These are phyloP conservation scores for Cyclophora punctaria DNA, from an alignment of 2,888 invertebrate species.

Conservation along the genomic window DNA sequence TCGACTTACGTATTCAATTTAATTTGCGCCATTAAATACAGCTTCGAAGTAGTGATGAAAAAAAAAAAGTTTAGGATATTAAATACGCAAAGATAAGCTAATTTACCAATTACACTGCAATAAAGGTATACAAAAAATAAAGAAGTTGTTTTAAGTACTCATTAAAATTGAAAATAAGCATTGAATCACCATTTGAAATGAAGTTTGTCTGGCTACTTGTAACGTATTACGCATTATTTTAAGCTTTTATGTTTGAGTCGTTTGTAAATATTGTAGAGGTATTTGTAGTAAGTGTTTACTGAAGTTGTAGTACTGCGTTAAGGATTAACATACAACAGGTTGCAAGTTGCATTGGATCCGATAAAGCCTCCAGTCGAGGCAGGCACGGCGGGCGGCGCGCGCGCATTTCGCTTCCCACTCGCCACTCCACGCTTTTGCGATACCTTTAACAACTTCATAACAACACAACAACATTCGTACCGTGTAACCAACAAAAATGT, in stretches of 20 bases:
- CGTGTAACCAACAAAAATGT: conserved; percentile 16
- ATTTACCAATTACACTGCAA: too few relatives aligned
- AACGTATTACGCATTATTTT: conserved; percentile 14
- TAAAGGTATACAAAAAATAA: too few relatives aligned
- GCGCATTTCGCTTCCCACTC: conserved; percentile 35
- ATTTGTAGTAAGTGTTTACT: conserved; percentile 48
- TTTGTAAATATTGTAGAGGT: conserved; percentile 22
- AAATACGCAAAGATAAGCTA: too few relatives aligned
- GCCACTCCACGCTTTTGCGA: conserved; percentile 20
- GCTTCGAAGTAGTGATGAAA: too few relatives aligned
- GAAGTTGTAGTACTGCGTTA: conserved; percentile 48
- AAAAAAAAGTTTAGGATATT: too few relatives aligned
- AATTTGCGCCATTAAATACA: too few relatives aligned
- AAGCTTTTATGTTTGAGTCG: conserved; percentile 19
- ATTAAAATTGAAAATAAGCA: too few relatives aligned
- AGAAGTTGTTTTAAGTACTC: too few relatives aligned
- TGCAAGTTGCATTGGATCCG: conserved; percentile 53
- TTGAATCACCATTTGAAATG: background rate
- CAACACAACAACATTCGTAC: background rate
- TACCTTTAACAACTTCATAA: conserved; percentile 18
- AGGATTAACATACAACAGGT: conserved; percentile 64
- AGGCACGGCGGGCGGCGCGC: conserved; percentile 59
- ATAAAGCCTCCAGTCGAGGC: conserved; percentile 67
- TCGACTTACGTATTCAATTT: too few relatives aligned
- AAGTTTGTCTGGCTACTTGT: background rate